Percentiles rank a stretch among this genome's conserved stretches.
Evolutionary conservation across 2,888 invertebrate species (phyloP).

Genomic region (Agrotis clavis): DNA sequence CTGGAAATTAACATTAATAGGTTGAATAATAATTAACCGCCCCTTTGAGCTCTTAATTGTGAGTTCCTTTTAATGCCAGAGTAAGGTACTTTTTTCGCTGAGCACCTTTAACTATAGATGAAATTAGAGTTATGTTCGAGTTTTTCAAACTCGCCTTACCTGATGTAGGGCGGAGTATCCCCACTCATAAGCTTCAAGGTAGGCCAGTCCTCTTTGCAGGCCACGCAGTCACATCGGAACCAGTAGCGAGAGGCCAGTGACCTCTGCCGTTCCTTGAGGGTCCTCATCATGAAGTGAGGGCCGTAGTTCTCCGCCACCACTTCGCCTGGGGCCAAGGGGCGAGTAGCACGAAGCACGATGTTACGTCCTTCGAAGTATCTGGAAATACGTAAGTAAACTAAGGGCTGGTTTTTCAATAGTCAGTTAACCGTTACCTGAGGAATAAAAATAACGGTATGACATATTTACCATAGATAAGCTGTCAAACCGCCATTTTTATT

Average conservation of each 20-base stretch:
- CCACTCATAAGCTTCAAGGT: constrained; percentile 91
- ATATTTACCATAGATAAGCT: too few relatives aligned
- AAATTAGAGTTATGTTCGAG: neutral
- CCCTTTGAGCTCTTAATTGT: too few relatives aligned
- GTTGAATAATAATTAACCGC: too few relatives aligned
- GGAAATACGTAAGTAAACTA: neutral
- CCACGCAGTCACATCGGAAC: constrained; percentile 94
- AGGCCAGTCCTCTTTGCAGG: constrained; percentile 95
- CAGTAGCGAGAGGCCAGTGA: constrained; percentile 94
- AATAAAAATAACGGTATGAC: too few relatives aligned
- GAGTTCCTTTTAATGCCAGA: too few relatives aligned
- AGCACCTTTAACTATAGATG: too few relatives aligned
- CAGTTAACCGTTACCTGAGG: too few relatives aligned
- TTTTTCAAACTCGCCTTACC: constrained; percentile 64
- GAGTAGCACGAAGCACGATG: constrained; percentile 93
- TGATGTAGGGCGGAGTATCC: constrained; percentile 83
- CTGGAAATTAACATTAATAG: constrained; percentile 62
- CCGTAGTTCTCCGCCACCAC: constrained; percentile 96
- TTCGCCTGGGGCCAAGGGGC: constrained; percentile 92
- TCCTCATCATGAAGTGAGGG: constrained; percentile 92
- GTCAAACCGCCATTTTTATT: too few relatives aligned
- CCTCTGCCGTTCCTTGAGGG: constrained; percentile 91
- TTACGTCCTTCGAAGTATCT: constrained; percentile 94
- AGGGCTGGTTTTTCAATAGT: too few relatives aligned
- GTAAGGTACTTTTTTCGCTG: neutral